Conservation (phyloP, 2,888 invertebrate genomes). For the Augochlorella aurata region DNA sequence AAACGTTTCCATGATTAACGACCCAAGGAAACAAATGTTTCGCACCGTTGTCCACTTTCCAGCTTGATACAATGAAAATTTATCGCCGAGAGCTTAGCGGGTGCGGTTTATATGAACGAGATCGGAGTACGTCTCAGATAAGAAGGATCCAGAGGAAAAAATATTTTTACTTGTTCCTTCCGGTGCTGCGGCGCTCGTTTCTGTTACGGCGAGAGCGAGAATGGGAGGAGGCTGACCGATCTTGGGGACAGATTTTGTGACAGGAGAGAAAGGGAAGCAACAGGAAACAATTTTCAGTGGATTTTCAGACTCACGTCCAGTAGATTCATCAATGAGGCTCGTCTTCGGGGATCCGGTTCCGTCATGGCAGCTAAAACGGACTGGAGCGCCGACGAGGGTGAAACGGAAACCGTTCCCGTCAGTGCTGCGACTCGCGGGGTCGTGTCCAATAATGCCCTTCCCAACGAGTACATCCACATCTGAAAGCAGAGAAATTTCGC, state of each 20-base stretch:
- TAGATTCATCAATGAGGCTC: constrained; percentile 85
- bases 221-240: neutral
- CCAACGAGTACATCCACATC: constrained; percentile 86
- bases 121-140: neutral
- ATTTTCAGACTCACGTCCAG: constrained; percentile 83
- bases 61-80: constrained; percentile 23
- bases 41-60: neutral
- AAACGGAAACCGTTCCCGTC: constrained; percentile 81
- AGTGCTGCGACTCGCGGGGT: constrained; percentile 81
- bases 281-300: constrained; percentile 30
- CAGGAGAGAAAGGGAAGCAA: neutral
- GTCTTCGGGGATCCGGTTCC: constrained; percentile 82
- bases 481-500: constrained; percentile 74
- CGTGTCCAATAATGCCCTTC: constrained; percentile 84
- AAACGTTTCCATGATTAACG: neutral
- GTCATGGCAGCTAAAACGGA: constrained; percentile 84
- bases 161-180: constrained; percentile 10
- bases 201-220: neutral
- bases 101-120: neutral
- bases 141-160: constrained; percentile 2
- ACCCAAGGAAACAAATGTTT: neutral
- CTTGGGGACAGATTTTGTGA: neutral
- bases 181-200: neutral
- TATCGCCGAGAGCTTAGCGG: neutral
- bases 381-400: constrained; percentile 83